phyloP scores from a whole-genome alignment of 2,113 vertebrate species.

The Microtus montanus region DNA sequence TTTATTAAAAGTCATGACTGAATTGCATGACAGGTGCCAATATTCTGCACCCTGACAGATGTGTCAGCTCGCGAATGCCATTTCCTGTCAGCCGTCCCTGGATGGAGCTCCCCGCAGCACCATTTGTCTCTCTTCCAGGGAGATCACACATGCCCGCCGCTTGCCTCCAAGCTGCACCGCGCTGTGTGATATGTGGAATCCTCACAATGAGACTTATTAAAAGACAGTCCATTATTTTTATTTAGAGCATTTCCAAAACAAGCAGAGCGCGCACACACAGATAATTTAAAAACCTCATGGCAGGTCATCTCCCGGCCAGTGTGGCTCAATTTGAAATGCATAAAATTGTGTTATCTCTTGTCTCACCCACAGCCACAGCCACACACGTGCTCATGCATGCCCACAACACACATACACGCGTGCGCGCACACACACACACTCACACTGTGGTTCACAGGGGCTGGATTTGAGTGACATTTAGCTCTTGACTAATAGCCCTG shows the following conservation, averaged over 20 bases:
- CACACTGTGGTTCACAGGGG: slow-evolving; percentile 82
- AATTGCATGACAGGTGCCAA: slow-evolving; percentile 91
- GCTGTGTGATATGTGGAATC: slow-evolving; percentile 88
- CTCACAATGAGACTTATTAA: slow-evolving; percentile 91
- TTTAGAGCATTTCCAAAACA: slow-evolving; percentile 90
- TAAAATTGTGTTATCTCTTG: slow-evolving; percentile 79
- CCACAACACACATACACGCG: not conserved
- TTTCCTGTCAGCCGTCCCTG: slow-evolving; percentile 88
- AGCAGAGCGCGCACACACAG: slow-evolving; percentile 83
- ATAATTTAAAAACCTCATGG: slow-evolving; percentile 86
- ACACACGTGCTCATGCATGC: not conserved
- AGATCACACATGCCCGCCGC: slow-evolving; percentile 87
- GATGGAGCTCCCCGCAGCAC: slow-evolving; percentile 87
- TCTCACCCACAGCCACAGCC: not conserved
- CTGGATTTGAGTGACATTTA: slow-evolving; percentile 87
- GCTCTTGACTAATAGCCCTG: slow-evolving; percentile 84
- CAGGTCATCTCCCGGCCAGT: slow-evolving; percentile 89
- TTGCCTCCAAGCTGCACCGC: slow-evolving; percentile 87
- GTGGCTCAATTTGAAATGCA: slow-evolving; percentile 85
- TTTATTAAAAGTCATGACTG: slow-evolving; percentile 93
- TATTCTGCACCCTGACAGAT: slow-evolving; percentile 89
- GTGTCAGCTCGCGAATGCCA: slow-evolving; percentile 85
- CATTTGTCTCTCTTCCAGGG: slow-evolving; percentile 90
- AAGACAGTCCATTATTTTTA: slow-evolving; percentile 92
- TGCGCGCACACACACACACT: not conserved